Evolutionary conservation across 2,888 invertebrate genomes (phyloP), one percentile per base, ranked within the genome.

Genomic region (Aricia artaxerxes): DNA sequence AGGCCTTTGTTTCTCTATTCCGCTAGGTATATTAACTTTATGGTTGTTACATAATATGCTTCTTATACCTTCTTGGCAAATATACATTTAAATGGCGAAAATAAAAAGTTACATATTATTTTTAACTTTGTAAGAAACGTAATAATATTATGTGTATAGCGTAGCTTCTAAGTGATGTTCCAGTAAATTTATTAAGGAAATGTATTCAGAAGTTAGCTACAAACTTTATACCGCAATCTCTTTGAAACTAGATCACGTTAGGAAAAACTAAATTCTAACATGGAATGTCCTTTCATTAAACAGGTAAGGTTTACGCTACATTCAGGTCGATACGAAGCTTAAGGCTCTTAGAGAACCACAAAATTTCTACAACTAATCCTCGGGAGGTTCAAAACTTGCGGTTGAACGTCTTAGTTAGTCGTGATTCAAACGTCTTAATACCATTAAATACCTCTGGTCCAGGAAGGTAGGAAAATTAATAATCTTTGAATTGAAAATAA

Each of bases 361-460:
- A 69, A 69, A 38, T 69, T 31, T 38, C 69, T 69, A 24, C 69
- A 69, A 69, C 13, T 69, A 69, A 69, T 69, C 69, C 69, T 31
- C 69, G 6, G 69, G 16, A 38, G 69, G 38, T 69, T 69, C 64
- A 38, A 69, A 69, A 69, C 69, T 69, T 69, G 69, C 69, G 38
- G 69, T 38, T 69, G 13, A 69, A 69, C 35, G 35, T 69, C 69
- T 69, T 69, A 38, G 69, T 69, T 35, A 69, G 5, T 13, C 11
- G 35, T 38, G 35, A 69, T 69, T 69, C 35, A 35, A 69, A 38
- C 24, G 24, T 24, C 69, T 69, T 38, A 40, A 1, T 40, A 69
- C 35, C 5, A 35, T 69, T 69, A 11, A 69, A 69, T 11, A 61
- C 61, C 24, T 7, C 24, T 61, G 13, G 4, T 35, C 0, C 64